phyloP scores from a whole-genome alignment of 2,797 vertebrate genomes.

The Scleropages formosus region DNA sequence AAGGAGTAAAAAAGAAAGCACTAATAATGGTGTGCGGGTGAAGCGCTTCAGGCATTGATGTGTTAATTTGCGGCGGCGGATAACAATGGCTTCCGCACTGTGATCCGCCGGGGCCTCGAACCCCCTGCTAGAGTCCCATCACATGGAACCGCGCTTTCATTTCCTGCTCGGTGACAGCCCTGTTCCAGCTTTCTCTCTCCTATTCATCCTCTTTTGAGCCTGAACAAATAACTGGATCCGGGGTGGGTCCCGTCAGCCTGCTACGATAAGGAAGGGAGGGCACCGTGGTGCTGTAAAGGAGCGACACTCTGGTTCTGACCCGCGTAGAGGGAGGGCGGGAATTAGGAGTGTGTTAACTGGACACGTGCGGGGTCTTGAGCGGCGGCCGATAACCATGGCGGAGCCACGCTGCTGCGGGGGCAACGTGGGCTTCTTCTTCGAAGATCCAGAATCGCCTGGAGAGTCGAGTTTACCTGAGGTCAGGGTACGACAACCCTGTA shows the following conservation, averaged over 20 bases:
- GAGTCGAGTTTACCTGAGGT: neutral
- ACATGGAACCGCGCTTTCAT: neutral
- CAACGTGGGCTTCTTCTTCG: neutral
- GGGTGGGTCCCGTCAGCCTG: too few relatives aligned
- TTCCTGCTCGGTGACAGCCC: neutral
- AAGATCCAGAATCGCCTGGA: conserved; percentile 11
- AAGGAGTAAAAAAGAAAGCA: neutral
- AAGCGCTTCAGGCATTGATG: neutral
- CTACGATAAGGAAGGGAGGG: neutral
- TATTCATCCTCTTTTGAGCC: neutral
- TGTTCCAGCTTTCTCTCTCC: neutral
- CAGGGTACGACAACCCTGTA: neutral
- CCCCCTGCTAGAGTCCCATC: neutral
- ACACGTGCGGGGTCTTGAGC: neutral
- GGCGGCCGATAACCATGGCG: neutral
- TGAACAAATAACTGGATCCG: neutral
- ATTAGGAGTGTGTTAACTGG: neutral
- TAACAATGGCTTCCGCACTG: neutral
- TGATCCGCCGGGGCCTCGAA: too few relatives aligned
- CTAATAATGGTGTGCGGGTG: conserved; percentile 2
- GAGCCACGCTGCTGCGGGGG: neutral
- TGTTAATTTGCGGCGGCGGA: neutral
- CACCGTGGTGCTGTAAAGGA: too few relatives aligned
- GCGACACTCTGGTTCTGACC: neutral
- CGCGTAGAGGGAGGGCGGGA: neutral